Percentiles rank a stretch among this genome's conserved stretches.
These are phyloP conservation scores for Drosophila lacicola DNA, from an alignment of 2,888 invertebrate species.

Conservation along the genomic window DNA sequence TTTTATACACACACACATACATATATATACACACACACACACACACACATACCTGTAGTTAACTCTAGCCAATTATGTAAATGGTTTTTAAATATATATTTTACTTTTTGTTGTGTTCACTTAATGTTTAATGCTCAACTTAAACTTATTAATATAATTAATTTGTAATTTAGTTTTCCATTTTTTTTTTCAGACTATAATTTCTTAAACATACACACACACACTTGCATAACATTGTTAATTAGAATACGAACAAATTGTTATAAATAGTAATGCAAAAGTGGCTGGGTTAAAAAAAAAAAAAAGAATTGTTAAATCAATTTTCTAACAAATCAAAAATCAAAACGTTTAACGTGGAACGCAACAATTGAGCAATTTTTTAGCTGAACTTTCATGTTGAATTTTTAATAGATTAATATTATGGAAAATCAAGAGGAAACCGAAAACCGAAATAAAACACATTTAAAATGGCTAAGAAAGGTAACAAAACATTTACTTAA, in stretches of 20 bases:
- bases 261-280: constrained; percentile 34
- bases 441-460: constrained; percentile 6
- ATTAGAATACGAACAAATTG: constrained; percentile 58
- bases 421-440: constrained; percentile 36
- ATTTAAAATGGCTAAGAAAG: constrained; percentile 48
- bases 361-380: constrained; percentile 70
- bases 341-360: constrained; percentile 68
- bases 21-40: constrained; percentile 14
- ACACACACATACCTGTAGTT: constrained; percentile 26
- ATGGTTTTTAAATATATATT: constrained; percentile 45
- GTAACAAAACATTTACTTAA: constrained; percentile 74
- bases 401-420: constrained; percentile 65
- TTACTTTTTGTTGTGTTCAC: constrained; percentile 67
- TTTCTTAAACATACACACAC: constrained; percentile 8
- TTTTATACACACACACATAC: constrained; percentile 35
- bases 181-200: constrained; percentile 28
- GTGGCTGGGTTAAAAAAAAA: constrained; percentile 24
- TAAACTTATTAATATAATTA: constrained; percentile 40
- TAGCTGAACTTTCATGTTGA: constrained; percentile 72
- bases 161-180: constrained; percentile 47
- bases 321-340: constrained; percentile 38
- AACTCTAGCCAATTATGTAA: constrained; percentile 71
- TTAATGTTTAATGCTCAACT: constrained; percentile 51
- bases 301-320: constrained; percentile 25
- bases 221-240: constrained; percentile 50